Base-by-base conservation (phyloP, 2,888 invertebrate species). In the Thymelicus lineola region DNA sequence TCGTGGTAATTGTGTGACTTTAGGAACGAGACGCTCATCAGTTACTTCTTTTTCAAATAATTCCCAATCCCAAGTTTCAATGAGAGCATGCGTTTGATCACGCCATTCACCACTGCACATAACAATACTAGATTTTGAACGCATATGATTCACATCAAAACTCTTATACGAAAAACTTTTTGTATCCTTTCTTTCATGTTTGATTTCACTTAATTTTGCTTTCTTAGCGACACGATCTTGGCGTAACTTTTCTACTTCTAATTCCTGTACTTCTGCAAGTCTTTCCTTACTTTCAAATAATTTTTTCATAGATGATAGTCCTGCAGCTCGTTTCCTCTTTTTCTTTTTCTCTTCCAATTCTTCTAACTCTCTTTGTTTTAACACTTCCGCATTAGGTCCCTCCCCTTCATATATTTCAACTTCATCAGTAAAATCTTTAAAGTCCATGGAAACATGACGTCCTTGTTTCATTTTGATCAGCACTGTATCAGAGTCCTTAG, bases 211-310 rank as follows among this genome's bases (percentile, higher is more conserved):
- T 66, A 93, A 78, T 81, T 92, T 91, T 14, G 90, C 90, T 81
- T 90, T 93, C 74, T 90, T 92, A 42, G 89, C 82, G 70, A 84
- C 79, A 38, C 91, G 82, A 59, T 86, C 90, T 75, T 86, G 82
- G 57, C 91, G 91, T 76, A 87, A 84, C 77, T 91, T 94, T 76
- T 94, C 87, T 84, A 95, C 95, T 81, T 96, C 95, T 71, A 94
- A 81, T 74, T 94, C 94, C 78, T 93, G 87, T 17, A 94, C 94
- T 79, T 96, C 96, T 2, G 96, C 96, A 48, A 95, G 91, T 75
- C 93, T 95, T 83, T 97, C 96, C 85, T 97, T 97, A 66, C 96
- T 96, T 88, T 97, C 97, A 85, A 97, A 97, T 78, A 97, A 96
- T 89, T 96, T 96, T 75, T 95, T 95, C 86, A 95, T 94, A 64